These are phyloP conservation scores for Brachirus orientalis DNA, from an alignment of 2,113 vertebrate species.

Conservation along the genomic window DNA sequence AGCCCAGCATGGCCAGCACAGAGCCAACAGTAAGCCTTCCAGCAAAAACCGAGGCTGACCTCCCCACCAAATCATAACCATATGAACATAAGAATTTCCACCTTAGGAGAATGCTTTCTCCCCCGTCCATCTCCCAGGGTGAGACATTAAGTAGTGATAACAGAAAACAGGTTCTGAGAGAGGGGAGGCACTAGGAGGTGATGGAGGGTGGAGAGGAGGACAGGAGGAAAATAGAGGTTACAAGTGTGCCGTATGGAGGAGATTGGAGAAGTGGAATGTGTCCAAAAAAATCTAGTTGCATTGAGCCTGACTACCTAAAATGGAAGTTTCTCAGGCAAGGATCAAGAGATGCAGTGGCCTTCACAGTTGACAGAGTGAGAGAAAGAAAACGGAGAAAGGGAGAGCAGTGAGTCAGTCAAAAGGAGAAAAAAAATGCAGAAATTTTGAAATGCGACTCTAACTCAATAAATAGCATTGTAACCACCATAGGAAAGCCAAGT, in stretches of 20 bases:
- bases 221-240: conserved; percentile 68
- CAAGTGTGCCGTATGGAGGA: conserved; percentile 70
- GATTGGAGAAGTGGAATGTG: conserved; percentile 80
- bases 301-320: conserved; percentile 90
- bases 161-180: conserved; percentile 94
- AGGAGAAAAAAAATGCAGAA: conserved; percentile 44
- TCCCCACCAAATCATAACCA: conserved; percentile 98
- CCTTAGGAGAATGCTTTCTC: conserved; percentile 82
- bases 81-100: conserved; percentile 92
- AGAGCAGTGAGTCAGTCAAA: conserved; percentile 56
- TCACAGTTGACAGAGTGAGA: conserved; percentile 77
- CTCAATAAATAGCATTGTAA: conserved; percentile 67
- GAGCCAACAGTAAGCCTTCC: conserved; percentile 87
- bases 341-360: conserved; percentile 88
- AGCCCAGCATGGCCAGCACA: conserved; percentile 88
- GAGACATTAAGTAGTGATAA: conserved; percentile 97
- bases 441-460: conserved; percentile 67
- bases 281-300: conserved; percentile 82
- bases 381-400: conserved; percentile 63
- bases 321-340: conserved; percentile 90
- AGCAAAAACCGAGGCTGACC: conserved; percentile 90
- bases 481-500: conserved; percentile 38
- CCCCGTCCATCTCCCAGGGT: conserved; percentile 87
- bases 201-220: conserved; percentile 71
- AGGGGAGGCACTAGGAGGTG: conserved; percentile 76